phyloP scores from a whole-genome alignment of 2,113 vertebrate species.

The Hippocampus barbouri region DNA sequence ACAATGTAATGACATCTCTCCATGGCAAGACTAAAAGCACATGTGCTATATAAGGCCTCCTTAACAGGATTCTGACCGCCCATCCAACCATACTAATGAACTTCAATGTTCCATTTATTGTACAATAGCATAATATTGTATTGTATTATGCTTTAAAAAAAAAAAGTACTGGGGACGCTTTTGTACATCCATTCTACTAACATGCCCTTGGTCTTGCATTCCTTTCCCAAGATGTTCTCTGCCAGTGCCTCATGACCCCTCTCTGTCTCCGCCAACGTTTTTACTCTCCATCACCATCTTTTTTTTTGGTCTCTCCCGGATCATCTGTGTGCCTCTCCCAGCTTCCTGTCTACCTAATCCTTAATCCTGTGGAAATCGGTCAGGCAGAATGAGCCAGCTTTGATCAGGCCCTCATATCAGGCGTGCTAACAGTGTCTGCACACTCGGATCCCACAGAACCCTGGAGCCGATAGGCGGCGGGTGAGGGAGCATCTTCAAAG shows the following conservation, averaged over 20 bases:
- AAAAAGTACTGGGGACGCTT: background rate
- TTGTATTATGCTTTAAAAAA: background rate
- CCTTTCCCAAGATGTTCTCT: constrained; percentile 23
- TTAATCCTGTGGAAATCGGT: constrained; percentile 77
- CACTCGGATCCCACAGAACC: constrained; percentile 71
- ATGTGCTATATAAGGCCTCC: constrained; percentile 15
- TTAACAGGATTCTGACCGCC: constrained; percentile 2
- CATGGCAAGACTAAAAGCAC: background rate
- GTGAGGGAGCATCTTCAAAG: constrained; percentile 56
- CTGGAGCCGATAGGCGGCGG: constrained; percentile 40
- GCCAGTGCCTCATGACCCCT: constrained; percentile 25
- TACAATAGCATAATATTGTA: background rate
- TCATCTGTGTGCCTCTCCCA: constrained; percentile 64
- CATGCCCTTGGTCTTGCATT: constrained; percentile 4
- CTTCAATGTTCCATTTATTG: background rate
- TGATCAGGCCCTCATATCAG: constrained; percentile 76
- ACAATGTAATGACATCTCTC: background rate
- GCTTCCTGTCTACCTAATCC: constrained; percentile 75
- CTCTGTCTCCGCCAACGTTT: constrained; percentile 27
- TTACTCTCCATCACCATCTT: constrained; percentile 40
- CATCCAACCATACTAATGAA: background rate
- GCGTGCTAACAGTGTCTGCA: constrained; percentile 70
- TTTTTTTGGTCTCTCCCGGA: constrained; percentile 47
- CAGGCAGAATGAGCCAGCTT: constrained; percentile 75
- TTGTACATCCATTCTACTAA: background rate